These are phyloP conservation scores for Heteromyza rotundicornis DNA, from an alignment of 2,888 invertebrate species.

Conservation along the genomic window DNA sequence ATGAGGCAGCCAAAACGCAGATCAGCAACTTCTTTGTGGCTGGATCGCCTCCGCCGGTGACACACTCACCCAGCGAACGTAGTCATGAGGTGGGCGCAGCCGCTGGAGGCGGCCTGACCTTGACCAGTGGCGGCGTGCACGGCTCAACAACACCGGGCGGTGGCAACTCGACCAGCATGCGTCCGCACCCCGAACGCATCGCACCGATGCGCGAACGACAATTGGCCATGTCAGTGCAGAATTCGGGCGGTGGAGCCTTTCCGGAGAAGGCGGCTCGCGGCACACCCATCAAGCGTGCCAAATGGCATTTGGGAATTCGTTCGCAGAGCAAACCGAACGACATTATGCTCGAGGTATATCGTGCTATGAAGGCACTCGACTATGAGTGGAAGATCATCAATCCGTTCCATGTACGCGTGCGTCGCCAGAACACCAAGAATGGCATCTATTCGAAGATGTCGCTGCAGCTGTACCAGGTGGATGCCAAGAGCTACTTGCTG, in stretches of 20 bases:
- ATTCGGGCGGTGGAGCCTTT: constrained; percentile 51
- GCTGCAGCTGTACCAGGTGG: constrained; percentile 97
- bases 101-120: constrained; percentile 34
- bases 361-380: constrained; percentile 97
- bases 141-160: constrained; percentile 40
- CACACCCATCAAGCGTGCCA: constrained; percentile 89
- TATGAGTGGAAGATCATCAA: constrained; percentile 99
- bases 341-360: constrained; percentile 99
- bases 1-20: constrained; percentile 91
- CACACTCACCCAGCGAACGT: constrained; percentile 63
- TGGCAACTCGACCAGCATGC: constrained; percentile 52
- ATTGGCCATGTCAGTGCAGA: constrained; percentile 60
- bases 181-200: constrained; percentile 93
- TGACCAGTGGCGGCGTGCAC: constrained; percentile 22
- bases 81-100: constrained; percentile 25
- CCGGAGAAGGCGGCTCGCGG: constrained; percentile 66
- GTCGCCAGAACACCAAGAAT: constrained; percentile 86
- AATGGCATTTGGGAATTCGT: constrained; percentile 98
- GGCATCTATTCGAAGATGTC: constrained; percentile 94
- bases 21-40: constrained; percentile 95
- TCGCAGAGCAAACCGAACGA: constrained; percentile 99
- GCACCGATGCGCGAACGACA: constrained; percentile 72
- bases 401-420: constrained; percentile 93
- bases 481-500: constrained; percentile 94
- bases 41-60: constrained; percentile 82